A percentile compares a stretch with the other conserved stretches of the same genome.
Evolutionary conservation across 2,113 vertebrate species (phyloP).

Genomic region (Colius striatus): DNA sequence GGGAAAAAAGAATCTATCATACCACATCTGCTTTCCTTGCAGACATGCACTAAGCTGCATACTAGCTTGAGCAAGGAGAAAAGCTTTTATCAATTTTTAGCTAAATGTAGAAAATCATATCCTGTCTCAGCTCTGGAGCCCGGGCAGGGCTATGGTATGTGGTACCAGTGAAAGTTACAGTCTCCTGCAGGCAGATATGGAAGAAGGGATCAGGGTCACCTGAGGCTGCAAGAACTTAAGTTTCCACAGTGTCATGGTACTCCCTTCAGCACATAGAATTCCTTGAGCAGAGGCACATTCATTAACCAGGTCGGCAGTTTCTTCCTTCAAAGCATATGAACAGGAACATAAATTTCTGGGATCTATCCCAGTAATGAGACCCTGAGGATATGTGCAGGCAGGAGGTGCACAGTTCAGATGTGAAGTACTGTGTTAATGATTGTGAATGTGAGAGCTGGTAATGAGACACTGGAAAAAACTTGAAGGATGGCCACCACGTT

Average conservation of each 20-base stretch:
- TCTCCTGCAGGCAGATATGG: background rate
- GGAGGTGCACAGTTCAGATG: background rate
- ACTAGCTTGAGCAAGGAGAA: background rate
- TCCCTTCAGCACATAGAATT: background rate
- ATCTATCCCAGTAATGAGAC: accelerated
- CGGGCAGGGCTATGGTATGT: background rate
- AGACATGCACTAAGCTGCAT: background rate
- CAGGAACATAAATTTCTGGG: background rate
- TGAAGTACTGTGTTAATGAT: background rate
- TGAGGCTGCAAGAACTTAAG: background rate
- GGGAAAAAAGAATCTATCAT: background rate
- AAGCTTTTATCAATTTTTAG: background rate
- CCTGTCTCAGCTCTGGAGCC: background rate
- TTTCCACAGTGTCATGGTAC: background rate
- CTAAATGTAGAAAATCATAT: background rate
- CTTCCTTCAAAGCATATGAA: background rate
- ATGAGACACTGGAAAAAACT: background rate
- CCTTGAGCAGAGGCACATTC: background rate
- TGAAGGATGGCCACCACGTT: background rate
- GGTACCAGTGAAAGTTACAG: background rate
- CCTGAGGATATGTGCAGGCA: background rate
- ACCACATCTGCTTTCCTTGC: background rate
- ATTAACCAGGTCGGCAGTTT: background rate
- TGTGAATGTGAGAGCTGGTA: background rate
- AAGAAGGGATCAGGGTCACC: background rate